phyloP scores from a whole-genome alignment of 2,113 vertebrate genomes.

The Bufo gargarizans region DNA sequence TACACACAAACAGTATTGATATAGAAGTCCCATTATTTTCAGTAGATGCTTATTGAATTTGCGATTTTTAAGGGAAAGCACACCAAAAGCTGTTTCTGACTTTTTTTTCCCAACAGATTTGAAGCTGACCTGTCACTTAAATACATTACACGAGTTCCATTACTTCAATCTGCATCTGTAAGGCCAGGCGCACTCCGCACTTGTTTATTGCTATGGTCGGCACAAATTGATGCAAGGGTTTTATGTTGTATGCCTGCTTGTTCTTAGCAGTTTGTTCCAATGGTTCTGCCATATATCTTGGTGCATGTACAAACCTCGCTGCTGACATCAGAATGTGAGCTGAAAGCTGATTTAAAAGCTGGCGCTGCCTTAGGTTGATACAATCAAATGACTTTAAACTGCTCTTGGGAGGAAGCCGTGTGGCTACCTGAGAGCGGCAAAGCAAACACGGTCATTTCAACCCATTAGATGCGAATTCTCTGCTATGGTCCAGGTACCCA shows the following conservation, averaged over 20 bases:
- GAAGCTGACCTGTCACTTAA: neutral
- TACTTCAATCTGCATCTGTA: neutral
- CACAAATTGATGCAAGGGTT: slow-evolving; percentile 7
- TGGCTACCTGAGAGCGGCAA: neutral
- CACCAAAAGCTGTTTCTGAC: too few relatives aligned
- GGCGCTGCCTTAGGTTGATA: slow-evolving; percentile 14
- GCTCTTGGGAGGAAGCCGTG: neutral
- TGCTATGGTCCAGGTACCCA: neutral
- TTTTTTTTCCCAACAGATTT: neutral
- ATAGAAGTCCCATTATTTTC: too few relatives aligned
- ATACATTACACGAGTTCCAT: neutral
- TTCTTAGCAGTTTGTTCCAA: slow-evolving; percentile 13
- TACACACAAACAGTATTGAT: too few relatives aligned
- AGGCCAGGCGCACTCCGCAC: neutral
- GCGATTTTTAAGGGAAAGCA: too few relatives aligned
- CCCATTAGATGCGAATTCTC: neutral
- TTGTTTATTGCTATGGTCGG: slow-evolving; percentile 3
- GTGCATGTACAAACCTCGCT: slow-evolving; percentile 11
- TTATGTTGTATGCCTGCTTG: slow-evolving; percentile 10
- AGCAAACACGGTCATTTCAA: neutral
- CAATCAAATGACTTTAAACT: slow-evolving; percentile 23
- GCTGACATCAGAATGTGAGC: slow-evolving; percentile 32
- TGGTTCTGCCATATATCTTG: slow-evolving; percentile 17
- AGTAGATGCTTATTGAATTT: too few relatives aligned
- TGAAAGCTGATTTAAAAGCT: slow-evolving; percentile 18